Percentiles rank a stretch among this genome's conserved stretches.
Conservation (phyloP, 2,113 vertebrate species). For the Burhinus oedicnemus region DNA sequence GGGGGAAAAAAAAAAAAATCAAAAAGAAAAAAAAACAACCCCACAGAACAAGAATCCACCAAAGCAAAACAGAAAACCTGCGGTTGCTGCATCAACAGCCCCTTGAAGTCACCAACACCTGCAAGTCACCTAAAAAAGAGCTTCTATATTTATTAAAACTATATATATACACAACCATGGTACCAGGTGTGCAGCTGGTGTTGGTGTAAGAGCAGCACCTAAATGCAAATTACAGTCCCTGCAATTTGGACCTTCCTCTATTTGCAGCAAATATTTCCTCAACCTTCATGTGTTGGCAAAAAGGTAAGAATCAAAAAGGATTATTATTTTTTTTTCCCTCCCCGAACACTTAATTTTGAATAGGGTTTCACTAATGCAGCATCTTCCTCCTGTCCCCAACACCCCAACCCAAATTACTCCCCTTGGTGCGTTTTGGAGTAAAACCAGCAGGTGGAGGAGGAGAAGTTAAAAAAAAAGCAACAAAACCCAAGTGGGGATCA, state of each 20-base stretch:
- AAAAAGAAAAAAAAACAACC: too few relatives aligned
- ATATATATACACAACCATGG: too few relatives aligned
- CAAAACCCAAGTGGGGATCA: neutral
- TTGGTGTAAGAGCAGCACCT: too few relatives aligned
- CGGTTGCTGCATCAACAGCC: rapidly evolving
- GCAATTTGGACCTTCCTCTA: too few relatives aligned
- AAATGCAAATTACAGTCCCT: neutral
- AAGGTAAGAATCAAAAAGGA: too few relatives aligned
- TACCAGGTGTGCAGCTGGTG: rapidly evolving
- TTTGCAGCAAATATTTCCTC: neutral
- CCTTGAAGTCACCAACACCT: neutral
- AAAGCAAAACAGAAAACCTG: neutral
- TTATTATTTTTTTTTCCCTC: too few relatives aligned
- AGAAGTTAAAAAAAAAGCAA: neutral
- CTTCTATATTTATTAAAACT: neutral
- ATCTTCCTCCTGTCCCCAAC: neutral
- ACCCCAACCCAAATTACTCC: neutral
- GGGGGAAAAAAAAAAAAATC: neutral
- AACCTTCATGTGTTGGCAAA: neutral
- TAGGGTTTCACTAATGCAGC: neutral
- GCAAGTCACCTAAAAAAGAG: neutral
- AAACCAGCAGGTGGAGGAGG: neutral
- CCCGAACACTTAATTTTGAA: neutral
- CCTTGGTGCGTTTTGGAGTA: neutral
- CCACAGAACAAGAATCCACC: too few relatives aligned